Conservation (phyloP, 2,797 vertebrate genomes). For the Danio albolineatus region DNA sequence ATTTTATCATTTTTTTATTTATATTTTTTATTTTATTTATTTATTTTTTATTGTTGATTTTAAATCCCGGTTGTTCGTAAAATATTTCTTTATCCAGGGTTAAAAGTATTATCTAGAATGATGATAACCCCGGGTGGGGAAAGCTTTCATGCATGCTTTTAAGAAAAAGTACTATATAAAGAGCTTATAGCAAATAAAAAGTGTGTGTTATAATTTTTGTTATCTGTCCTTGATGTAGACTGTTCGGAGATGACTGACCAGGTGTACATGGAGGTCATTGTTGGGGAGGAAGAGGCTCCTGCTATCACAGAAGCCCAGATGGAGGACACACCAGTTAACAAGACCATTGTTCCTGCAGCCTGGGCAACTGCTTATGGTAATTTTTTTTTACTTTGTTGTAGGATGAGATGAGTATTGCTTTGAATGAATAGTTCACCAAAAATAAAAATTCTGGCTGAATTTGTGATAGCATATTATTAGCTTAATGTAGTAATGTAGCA, state of each 20-base stretch:
- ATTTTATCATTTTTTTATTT: too few species aligned
- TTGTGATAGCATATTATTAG: too few species aligned
- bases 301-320: constrained; percentile 81
- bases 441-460: background rate
- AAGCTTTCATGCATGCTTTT: background rate
- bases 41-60: too few species aligned
- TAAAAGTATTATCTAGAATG: too few species aligned
- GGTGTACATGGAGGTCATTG: constrained; percentile 90
- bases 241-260: constrained; percentile 89
- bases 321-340: constrained; percentile 82
- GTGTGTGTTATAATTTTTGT: background rate
- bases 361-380: constrained; percentile 89
- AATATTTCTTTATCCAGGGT: too few species aligned
- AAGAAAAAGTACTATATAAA: background rate
- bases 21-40: too few species aligned
- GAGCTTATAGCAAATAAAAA: background rate
- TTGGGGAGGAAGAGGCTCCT: constrained; percentile 87
- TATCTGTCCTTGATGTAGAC: constrained; percentile 66
- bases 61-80: too few species aligned
- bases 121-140: too few species aligned
- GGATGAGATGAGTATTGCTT: background rate
- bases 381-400: constrained; percentile 44
- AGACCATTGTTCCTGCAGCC: constrained; percentile 87
- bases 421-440: background rate
- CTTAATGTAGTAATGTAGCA: background rate